These are phyloP conservation scores for Bos taurus DNA, from an alignment of 2,113 vertebrate genomes.

Conservation along the genomic window ARS-UCD2.0 NC_037351.1:30871001-30871500, in stretches of 20 bases:
- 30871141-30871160: not conserved
- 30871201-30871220: not conserved
- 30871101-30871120: not conserved
- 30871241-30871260: conserved; percentile 29
- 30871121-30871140: not conserved
- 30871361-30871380: conserved; percentile 45
- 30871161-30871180: not conserved
- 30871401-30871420: conserved; percentile 63
- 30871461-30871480: conserved; percentile 23
- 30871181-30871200: not conserved
- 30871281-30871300: conserved; percentile 45
- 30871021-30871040: no score
- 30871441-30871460: conserved; percentile 52
- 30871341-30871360: conserved; percentile 38
- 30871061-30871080: not conserved
- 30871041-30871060: no score
- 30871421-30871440: conserved; percentile 54
- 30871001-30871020: no score
- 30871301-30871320: conserved; percentile 21
- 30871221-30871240: conserved; percentile 7
- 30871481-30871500: conserved; percentile 60
- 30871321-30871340: conserved; percentile 32
- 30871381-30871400: conserved; percentile 30
- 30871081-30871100: not conserved
- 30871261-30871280: conserved; percentile 21